Percentiles rank a stretch among this genome's conserved stretches.
Conservation (phyloP, 2,888 invertebrate species). For the Ormyrus nitidulus region DNA sequence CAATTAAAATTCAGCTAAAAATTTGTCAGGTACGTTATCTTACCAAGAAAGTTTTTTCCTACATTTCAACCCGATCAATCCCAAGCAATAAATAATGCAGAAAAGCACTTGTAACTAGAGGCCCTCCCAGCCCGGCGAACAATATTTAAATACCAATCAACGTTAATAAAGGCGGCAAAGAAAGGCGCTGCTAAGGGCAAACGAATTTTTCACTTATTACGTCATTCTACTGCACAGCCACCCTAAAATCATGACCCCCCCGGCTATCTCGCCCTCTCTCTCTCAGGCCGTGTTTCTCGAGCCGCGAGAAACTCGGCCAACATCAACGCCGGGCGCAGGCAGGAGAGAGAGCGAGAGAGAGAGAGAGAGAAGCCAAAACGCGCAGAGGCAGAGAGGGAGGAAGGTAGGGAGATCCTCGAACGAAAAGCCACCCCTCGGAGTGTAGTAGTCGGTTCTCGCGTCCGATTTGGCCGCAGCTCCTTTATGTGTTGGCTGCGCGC, state of each 20-base stretch:
- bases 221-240: constrained; percentile 52
- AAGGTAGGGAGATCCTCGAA: constrained; percentile 18
- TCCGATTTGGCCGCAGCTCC: constrained; percentile 48
- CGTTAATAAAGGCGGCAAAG: constrained; percentile 40
- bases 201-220: constrained; percentile 58
- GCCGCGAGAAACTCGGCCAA: constrained; percentile 55
- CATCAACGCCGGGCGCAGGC: constrained; percentile 25
- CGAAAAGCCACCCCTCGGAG: constrained; percentile 26
- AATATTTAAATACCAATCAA: constrained; percentile 35
- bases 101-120: no score
- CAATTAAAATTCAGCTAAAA: no score
- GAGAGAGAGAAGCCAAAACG: not conserved
- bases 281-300: constrained; percentile 25
- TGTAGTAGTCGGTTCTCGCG: constrained; percentile 6
- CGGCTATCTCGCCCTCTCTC: constrained; percentile 4
- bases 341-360: not conserved
- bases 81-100: no score
- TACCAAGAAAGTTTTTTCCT: no score
- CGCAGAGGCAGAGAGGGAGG: constrained; percentile 11
- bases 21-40: no score
- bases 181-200: constrained; percentile 34
- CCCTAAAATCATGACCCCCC: constrained; percentile 58
- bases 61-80: no score
- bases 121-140: not conserved
- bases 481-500: constrained; percentile 35